Evolutionary conservation across 2,797 vertebrate genomes (phyloP).

Genomic region (Cryptoblepharus egeriae): DNA sequence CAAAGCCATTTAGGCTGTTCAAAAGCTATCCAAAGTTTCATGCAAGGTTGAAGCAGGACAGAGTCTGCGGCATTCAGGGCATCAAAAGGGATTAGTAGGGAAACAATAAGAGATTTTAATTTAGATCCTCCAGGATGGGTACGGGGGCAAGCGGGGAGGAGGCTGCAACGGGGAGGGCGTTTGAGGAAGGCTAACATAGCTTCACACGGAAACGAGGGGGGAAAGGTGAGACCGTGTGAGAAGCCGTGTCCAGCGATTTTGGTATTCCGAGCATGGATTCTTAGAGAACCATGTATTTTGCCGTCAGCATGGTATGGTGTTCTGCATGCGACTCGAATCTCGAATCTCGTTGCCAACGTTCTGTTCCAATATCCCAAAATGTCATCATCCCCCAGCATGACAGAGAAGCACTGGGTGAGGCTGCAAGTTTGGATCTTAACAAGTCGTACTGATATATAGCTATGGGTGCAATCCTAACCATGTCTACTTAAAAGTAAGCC

Average conservation of each 20-base stretch:
- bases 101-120: constrained; percentile 82
- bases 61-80: constrained; percentile 68
- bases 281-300: not conserved
- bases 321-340: too few relatives aligned
- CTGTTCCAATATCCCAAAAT: too few relatives aligned
- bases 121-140: constrained; percentile 76
- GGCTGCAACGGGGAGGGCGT: constrained; percentile 24
- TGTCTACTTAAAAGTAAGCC: too few relatives aligned
- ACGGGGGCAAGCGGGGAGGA: constrained; percentile 37
- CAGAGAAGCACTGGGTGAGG: not conserved
- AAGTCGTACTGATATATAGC: too few relatives aligned
- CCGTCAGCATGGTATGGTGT: not conserved
- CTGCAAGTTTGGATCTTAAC: too few relatives aligned
- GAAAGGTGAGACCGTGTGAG: constrained; percentile 25
- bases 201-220: constrained; percentile 13
- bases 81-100: constrained; percentile 79
- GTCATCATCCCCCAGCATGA: too few relatives aligned
- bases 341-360: not conserved
- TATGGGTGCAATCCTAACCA: too few relatives aligned
- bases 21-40: constrained; percentile 74
- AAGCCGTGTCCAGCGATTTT: constrained; percentile 34
- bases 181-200: constrained; percentile 47
- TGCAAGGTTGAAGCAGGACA: constrained; percentile 70
- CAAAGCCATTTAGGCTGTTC: constrained; percentile 72
- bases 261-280: constrained; percentile 40